Evolutionary conservation across 2,113 vertebrate species (phyloP).

Genomic region (Junco hyemalis): DNA sequence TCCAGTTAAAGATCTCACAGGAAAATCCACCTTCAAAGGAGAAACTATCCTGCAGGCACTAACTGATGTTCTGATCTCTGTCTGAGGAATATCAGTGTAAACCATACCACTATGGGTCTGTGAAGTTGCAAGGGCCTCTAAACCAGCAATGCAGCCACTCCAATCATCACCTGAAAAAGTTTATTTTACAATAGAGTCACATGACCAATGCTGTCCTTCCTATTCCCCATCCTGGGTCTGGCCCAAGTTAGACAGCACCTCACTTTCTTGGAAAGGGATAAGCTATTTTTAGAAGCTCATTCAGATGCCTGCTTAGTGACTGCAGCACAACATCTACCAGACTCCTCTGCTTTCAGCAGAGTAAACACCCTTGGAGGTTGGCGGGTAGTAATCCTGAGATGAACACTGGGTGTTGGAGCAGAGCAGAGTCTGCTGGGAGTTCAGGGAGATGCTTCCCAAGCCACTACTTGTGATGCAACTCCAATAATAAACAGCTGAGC

Average conservation of each 20-base stretch:
- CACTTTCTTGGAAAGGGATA: not conserved
- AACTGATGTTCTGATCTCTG: not conserved
- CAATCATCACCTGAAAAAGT: not conserved
- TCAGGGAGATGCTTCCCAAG: not conserved
- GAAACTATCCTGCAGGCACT: not conserved
- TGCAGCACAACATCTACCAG: not conserved
- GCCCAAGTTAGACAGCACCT: not conserved
- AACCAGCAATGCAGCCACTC: not conserved
- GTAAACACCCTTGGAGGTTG: not conserved
- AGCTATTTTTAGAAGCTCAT: not conserved
- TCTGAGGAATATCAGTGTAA: not conserved
- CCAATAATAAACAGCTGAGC: not conserved
- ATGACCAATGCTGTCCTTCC: not conserved
- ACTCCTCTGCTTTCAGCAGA: not conserved
- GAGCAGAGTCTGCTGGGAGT: not conserved
- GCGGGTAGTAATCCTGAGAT: not conserved
- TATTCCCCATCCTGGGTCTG: not conserved
- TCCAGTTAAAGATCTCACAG: not conserved
- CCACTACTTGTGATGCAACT: accelerated
- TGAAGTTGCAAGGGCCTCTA: not conserved
- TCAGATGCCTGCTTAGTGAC: not conserved
- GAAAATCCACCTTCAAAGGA: not conserved
- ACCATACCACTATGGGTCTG: accelerated
- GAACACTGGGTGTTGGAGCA: accelerated
- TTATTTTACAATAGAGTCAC: not conserved